Percentiles rank a stretch among this genome's conserved stretches.
Evolutionary conservation across 2,888 invertebrate species (phyloP).

Genomic region (Drosophila anceps): DNA sequence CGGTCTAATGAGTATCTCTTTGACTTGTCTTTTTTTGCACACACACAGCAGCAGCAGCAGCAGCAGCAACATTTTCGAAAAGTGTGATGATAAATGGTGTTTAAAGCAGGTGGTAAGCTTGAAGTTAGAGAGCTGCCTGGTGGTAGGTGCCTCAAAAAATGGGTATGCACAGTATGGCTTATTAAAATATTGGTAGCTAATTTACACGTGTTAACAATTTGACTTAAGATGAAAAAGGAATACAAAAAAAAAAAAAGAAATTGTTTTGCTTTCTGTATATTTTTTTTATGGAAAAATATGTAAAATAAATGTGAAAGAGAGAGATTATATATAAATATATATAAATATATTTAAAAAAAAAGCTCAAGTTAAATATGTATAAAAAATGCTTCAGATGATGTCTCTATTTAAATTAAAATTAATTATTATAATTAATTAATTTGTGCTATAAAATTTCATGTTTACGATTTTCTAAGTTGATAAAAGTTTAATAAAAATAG

Average conservation of each 20-base stretch:
- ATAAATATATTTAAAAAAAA: too few species aligned
- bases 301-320: too few species aligned
- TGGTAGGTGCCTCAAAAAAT: constrained; percentile 1
- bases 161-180: background rate
- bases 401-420: too few species aligned
- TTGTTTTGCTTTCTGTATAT: background rate
- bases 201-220: constrained; percentile 16
- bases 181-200: constrained; percentile 15
- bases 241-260: background rate
- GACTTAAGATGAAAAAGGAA: background rate
- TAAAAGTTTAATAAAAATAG: too few species aligned
- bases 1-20: constrained; percentile 48
- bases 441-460: too few species aligned
- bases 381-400: too few species aligned
- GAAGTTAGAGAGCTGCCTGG: background rate
- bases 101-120: constrained; percentile 19
- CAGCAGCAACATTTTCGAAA: constrained; percentile 20
- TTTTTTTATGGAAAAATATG: too few species aligned
- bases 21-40: constrained; percentile 9
- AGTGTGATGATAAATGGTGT: constrained; percentile 59
- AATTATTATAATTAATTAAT: too few species aligned
- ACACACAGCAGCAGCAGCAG: constrained; percentile 10
- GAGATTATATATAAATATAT: too few species aligned
- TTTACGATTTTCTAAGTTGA: too few species aligned
- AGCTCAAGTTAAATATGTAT: too few species aligned